Percentiles rank a stretch among this genome's conserved stretches.
Evolutionary conservation across 2,797 vertebrate genomes (phyloP).

Genomic region (Silurus aristotelis): DNA sequence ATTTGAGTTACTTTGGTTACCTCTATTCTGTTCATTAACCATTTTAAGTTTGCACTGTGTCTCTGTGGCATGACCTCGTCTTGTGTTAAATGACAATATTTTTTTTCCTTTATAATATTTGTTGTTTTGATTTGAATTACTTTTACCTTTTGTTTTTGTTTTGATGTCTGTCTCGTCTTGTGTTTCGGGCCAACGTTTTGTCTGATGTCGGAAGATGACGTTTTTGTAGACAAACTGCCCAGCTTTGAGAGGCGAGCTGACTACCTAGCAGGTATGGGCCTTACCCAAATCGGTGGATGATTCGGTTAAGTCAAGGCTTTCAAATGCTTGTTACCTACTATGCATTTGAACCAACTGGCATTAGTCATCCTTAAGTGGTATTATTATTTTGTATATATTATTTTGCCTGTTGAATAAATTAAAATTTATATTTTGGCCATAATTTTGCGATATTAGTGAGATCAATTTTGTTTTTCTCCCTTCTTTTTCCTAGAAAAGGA

Average conservation of each 20-base stretch:
- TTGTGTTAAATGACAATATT: constrained; percentile 36
- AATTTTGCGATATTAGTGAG: constrained; percentile 41
- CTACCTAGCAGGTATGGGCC: constrained; percentile 80
- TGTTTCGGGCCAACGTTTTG: constrained; percentile 72
- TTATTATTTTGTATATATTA: no score
- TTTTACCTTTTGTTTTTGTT: constrained; percentile 55
- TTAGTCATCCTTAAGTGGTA: constrained; percentile 52
- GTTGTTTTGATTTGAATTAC: constrained; percentile 57
- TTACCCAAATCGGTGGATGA: constrained; percentile 47
- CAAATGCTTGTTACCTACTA: constrained; percentile 64
- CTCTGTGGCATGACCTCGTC: constrained; percentile 36
- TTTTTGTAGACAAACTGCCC: constrained; percentile 90
- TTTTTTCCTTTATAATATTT: constrained; percentile 59
- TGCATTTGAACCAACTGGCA: constrained; percentile 55
- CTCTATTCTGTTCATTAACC: constrained; percentile 9
- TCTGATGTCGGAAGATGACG: constrained; percentile 88
- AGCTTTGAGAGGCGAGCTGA: constrained; percentile 88
- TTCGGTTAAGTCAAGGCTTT: constrained; percentile 62
- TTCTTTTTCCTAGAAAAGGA: constrained; percentile 16
- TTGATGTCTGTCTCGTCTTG: constrained; percentile 55
- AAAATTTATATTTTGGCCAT: constrained; percentile 25
- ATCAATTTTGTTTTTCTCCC: not conserved
- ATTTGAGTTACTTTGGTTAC: constrained; percentile 14
- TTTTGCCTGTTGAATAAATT: constrained; percentile 29
- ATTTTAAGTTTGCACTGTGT: constrained; percentile 35